These are phyloP conservation scores for Periophthalmodon schlosseri DNA, from an alignment of 2,113 vertebrate genomes.

Conservation along the genomic window DNA sequence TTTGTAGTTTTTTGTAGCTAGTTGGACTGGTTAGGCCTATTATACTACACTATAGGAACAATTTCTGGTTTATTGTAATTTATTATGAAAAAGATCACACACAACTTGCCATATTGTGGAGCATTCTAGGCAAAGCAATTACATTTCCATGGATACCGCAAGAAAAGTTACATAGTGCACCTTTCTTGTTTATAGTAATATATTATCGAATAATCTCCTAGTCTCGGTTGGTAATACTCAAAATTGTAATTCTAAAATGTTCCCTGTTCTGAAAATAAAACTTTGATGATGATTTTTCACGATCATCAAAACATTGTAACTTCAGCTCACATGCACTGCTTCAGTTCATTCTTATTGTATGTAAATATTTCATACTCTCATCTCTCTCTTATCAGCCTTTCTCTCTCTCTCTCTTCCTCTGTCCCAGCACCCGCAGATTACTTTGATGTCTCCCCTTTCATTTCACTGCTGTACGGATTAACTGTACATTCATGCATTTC, in stretches of 20 bases:
- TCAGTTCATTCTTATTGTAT: not conserved
- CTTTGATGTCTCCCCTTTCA: not conserved
- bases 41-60: too few species aligned
- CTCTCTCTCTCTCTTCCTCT: not conserved
- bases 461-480: conserved; percentile 63
- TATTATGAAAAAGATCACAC: too few species aligned
- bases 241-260: not conserved
- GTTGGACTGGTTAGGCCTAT: too few species aligned
- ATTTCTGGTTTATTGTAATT: too few species aligned
- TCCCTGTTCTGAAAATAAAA: not conserved
- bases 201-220: too few species aligned
- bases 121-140: too few species aligned
- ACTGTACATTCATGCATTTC: conserved; percentile 51
- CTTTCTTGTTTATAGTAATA: too few species aligned
- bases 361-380: conserved; percentile 8
- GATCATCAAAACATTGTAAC: too few species aligned
- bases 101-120: too few species aligned
- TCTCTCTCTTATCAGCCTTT: not conserved
- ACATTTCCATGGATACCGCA: not conserved
- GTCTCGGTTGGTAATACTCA: too few species aligned
- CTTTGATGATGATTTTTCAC: not conserved
- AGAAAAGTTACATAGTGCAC: too few species aligned
- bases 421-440: not conserved
- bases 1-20: too few species aligned
- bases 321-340: not conserved